Evolutionary conservation across 2,113 vertebrate species (phyloP), one percentile per base, ranked within the genome.

Genomic region (Coracopsis vasa): DNA sequence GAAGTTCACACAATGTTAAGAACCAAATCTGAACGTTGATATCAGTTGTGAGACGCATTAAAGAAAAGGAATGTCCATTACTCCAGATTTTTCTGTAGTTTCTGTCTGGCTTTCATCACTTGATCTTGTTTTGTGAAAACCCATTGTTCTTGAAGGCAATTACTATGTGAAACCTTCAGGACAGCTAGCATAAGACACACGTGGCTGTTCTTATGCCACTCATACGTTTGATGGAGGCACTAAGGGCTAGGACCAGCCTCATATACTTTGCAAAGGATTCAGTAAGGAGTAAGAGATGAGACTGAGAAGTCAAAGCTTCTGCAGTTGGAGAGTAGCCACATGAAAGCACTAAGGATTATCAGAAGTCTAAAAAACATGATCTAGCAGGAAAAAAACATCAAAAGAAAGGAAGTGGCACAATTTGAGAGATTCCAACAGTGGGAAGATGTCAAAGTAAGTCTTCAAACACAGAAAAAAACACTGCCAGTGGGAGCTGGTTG

Each of bases 1-100:
- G 51, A 91, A 96, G 35, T 37, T 95, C 66, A 88, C 82, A 82
- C 25, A 50, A 61, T 16, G 39, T 33, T 13, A 89, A 85, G 67
- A 82, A 28, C 7, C 6, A 33, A 79, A 73, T 58, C 41, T 77
- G 67, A 88, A 62, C 45, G 90, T 92, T 86, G 64, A 66, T 90
- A 80, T 39, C 37, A 66, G 48, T 16, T 70, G 17, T 66, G 45
- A 79, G 28, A 66, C 20, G 44, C 11, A 33, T 66, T 28, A n/a
- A 16, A 20, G 37, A 31, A 78, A 74, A 29, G 41, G 11, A 45
- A 90, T 13, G 19, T 15, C 13, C 42, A 24, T 62, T 70, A 61
- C n/a, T 88, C 9, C 24, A 62, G 6, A 19, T 58, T 80, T 54
- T 53, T 77, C 51, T 85, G 5, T 50, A 78, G 67, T 85, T 93